These are phyloP conservation scores for Petrophora chlorosata DNA, from an alignment of 2,888 invertebrate species.

Conservation along the genomic window DNA sequence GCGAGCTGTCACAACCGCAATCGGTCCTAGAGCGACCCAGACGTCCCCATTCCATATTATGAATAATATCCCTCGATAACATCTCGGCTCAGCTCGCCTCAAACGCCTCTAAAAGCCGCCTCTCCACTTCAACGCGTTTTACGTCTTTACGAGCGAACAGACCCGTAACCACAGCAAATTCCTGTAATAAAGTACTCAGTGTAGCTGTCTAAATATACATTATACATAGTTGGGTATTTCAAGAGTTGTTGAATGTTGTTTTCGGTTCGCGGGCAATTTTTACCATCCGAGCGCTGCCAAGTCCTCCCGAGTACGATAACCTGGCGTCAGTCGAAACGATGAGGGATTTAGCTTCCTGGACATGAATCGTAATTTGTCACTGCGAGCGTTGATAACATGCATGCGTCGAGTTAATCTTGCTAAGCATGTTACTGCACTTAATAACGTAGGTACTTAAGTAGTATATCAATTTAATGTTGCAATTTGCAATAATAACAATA, in stretches of 20 bases:
- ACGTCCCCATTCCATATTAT: constrained; percentile 59
- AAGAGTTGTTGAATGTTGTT: constrained; percentile 26
- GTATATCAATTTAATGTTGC: too few species aligned
- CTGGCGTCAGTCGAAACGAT: constrained; percentile 7
- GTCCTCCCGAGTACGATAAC: constrained; percentile 19
- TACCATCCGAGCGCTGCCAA: constrained; percentile 24
- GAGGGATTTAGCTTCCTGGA: constrained; percentile 21
- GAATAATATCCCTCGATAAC: constrained; percentile 56
- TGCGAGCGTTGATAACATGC: constrained; percentile 10
- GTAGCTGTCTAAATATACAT: constrained; percentile 24
- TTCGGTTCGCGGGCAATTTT: constrained; percentile 18
- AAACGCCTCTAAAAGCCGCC: constrained; percentile 36
- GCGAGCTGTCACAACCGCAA: constrained; percentile 39
- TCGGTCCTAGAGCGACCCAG: constrained; percentile 46
- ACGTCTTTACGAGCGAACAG: constrained; percentile 49
- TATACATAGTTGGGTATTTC: constrained; percentile 26
- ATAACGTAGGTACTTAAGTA: too few species aligned
- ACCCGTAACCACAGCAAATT: constrained; percentile 40
- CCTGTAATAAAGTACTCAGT: constrained; percentile 35
- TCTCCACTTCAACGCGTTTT: constrained; percentile 41
- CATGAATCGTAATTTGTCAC: constrained; percentile 10
- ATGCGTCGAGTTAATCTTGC: too few species aligned
- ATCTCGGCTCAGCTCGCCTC: constrained; percentile 42
- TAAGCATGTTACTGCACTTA: too few species aligned
- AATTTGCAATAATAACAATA: too few species aligned